Evolutionary conservation across 2,797 vertebrate genomes (phyloP).

Genomic region (Natrix natrix): DNA sequence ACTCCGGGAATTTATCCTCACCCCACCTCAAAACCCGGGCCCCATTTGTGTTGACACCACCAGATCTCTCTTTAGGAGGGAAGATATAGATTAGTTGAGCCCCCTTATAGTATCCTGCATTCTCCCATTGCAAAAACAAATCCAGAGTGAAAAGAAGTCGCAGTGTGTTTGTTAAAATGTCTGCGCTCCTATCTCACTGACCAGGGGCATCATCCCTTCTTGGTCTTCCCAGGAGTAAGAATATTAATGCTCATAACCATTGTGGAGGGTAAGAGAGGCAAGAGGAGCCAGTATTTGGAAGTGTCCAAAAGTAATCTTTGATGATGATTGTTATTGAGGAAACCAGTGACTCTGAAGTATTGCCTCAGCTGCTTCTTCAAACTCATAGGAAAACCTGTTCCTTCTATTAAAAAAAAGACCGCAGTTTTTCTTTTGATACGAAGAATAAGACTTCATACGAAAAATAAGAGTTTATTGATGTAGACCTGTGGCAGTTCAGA

Average conservation of each 20-base stretch:
- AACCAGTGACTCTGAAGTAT: not conserved
- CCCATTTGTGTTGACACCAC: not conserved
- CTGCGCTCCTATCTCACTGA: not conserved
- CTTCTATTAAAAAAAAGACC: not conserved
- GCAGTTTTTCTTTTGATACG: not conserved
- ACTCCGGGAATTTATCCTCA: not conserved
- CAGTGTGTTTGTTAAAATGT: not conserved
- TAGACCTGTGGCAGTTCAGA: not conserved
- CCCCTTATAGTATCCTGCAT: not conserved
- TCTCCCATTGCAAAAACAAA: not conserved
- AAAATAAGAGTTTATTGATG: not conserved
- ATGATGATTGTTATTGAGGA: not conserved
- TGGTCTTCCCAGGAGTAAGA: not conserved
- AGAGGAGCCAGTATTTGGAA: not conserved
- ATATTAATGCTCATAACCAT: not conserved
- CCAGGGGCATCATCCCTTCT: not conserved
- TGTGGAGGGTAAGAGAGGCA: not conserved
- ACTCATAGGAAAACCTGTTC: not conserved
- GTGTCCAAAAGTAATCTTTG: not conserved
- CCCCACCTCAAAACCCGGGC: not conserved
- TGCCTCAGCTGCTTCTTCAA: not conserved
- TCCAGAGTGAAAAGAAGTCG: not conserved
- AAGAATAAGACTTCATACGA: not conserved
- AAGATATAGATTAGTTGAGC: not conserved
- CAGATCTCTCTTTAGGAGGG: not conserved